Evolutionary conservation across 2,888 invertebrate species (phyloP).

Genomic region (Pachymerium ferrugineum): DNA sequence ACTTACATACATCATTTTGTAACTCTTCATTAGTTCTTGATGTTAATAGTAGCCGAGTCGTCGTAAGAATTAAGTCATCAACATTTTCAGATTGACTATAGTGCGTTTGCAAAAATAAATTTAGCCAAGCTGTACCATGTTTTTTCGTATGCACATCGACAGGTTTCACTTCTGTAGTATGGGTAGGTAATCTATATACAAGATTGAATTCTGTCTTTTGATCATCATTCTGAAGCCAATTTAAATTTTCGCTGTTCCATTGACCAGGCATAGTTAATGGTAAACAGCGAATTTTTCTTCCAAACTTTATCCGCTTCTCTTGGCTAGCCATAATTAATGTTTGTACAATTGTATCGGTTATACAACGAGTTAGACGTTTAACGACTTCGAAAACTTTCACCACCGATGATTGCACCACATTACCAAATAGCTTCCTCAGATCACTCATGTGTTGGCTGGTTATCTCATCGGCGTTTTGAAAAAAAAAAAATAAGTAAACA

Average conservation of each 20-base stretch:
- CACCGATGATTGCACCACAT: constrained; percentile 53
- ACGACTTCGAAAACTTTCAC: constrained; percentile 57
- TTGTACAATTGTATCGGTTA: constrained; percentile 31
- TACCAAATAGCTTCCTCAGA: constrained; percentile 59
- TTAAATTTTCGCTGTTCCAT: background rate
- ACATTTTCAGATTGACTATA: constrained; percentile 48
- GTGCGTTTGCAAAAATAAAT: constrained; percentile 53
- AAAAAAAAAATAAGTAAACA: constrained; percentile 57
- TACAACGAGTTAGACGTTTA: constrained; percentile 28
- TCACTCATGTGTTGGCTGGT: constrained; percentile 56
- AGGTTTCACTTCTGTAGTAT: constrained; percentile 5
- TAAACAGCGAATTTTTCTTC: background rate
- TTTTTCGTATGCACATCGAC: constrained; percentile 6
- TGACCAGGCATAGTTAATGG: background rate
- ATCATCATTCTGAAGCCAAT: background rate
- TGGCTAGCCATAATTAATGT: constrained; percentile 28
- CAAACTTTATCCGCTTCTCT: background rate
- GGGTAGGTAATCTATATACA: background rate
- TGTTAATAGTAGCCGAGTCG: constrained; percentile 59
- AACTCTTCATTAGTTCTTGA: constrained; percentile 61
- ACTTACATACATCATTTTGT: constrained; percentile 59
- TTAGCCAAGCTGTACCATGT: constrained; percentile 49
- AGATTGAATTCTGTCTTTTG: background rate
- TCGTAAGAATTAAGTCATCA: constrained; percentile 57
- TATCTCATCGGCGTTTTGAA: constrained; percentile 58